Evolutionary conservation across 2,113 vertebrate species (phyloP).

Genomic region (Pseudorasbora parva): DNA sequence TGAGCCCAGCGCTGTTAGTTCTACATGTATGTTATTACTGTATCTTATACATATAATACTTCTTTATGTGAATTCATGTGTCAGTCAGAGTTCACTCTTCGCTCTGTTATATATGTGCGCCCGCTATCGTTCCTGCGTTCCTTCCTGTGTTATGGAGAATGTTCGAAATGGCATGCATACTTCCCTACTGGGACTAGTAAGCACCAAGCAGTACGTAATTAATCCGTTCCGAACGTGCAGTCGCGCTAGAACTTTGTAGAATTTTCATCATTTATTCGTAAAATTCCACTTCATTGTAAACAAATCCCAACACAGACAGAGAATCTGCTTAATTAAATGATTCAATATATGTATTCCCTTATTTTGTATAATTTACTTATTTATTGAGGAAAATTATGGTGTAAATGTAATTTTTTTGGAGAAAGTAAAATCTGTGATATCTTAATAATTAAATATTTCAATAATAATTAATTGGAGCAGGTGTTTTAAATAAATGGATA

Average conservation of each 20-base stretch:
- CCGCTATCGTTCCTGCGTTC: constrained; percentile 13
- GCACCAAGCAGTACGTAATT: neutral
- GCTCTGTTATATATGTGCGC: constrained; percentile 54
- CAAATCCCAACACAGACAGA: neutral
- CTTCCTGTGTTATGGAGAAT: constrained; percentile 17
- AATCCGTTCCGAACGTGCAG: neutral
- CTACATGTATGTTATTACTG: neutral
- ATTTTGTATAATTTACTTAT: neutral
- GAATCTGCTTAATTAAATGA: neutral
- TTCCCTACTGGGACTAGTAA: neutral
- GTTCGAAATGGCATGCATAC: neutral
- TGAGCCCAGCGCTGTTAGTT: neutral
- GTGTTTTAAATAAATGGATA: neutral
- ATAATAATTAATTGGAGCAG: neutral
- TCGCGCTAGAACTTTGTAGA: constrained; percentile 3
- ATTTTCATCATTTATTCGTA: neutral
- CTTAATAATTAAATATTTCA: neutral
- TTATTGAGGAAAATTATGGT: neutral
- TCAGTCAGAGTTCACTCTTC: constrained; percentile 20
- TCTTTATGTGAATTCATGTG: constrained; percentile 40
- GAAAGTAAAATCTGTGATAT: neutral
- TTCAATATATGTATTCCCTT: neutral
- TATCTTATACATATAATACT: constrained; percentile 24
- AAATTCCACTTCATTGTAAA: neutral
- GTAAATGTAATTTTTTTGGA: neutral